phyloP scores from a whole-genome alignment of 2,888 invertebrate species.

The Temnothorax unifasciatus region DNA sequence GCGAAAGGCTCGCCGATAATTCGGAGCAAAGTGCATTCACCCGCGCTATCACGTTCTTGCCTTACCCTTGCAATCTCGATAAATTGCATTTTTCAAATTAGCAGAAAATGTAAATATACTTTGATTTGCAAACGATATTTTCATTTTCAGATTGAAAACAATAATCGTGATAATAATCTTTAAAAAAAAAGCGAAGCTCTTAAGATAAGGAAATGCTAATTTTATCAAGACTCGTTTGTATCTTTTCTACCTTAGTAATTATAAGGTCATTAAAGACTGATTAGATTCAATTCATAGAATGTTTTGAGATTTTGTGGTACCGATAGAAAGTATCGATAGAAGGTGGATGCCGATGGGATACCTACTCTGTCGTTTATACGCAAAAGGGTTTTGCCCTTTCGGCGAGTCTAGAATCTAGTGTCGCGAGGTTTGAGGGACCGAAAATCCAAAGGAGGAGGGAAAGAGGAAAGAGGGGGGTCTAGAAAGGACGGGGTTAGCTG shows the following conservation, averaged over 20 bases:
- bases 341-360: conserved; percentile 59
- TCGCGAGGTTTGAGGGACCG: conserved; percentile 79
- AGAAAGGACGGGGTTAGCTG: conserved; percentile 82
- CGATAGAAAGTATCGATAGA: conserved; percentile 53
- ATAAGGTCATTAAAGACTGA: neutral
- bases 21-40: conserved; percentile 42
- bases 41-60: neutral
- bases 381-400: conserved; percentile 75
- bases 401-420: conserved; percentile 76
- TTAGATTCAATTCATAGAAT: conserved; percentile 39
- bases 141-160: neutral
- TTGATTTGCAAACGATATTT: neutral
- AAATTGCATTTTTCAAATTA: conserved; percentile 17
- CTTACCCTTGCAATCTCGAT: conserved; percentile 4
- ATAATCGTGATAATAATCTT: neutral
- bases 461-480: conserved; percentile 50
- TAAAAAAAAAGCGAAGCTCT: neutral
- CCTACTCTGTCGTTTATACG: conserved; percentile 60
- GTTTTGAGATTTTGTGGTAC: conserved; percentile 24
- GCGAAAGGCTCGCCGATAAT: conserved; percentile 47
- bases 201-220: neutral
- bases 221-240: neutral
- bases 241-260: neutral
- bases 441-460: conserved; percentile 76
- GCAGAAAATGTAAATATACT: neutral